phyloP scores from a whole-genome alignment of 2,797 vertebrate species.

The Luscinia megarhynchos region DNA sequence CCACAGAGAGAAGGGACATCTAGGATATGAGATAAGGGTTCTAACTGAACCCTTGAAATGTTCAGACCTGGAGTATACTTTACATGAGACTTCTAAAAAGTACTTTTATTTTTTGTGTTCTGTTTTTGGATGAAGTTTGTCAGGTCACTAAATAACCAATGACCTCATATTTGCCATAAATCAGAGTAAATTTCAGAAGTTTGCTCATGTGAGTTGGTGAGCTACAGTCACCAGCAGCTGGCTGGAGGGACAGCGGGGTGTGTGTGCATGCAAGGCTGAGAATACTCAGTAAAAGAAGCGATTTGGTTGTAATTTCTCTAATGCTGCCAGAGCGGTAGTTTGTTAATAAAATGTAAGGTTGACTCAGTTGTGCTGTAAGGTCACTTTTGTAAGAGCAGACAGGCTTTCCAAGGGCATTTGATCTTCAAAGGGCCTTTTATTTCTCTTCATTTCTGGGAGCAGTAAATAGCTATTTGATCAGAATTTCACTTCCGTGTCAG shows the following conservation, averaged over 20 bases:
- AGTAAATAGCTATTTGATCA: conserved; percentile 35
- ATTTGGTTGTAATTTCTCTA: conserved; percentile 22
- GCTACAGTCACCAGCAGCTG: neutral
- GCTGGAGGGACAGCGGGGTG: neutral
- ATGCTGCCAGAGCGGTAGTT: neutral
- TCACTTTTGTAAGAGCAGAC: neutral
- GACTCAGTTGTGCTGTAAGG: neutral
- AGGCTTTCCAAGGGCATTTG: neutral
- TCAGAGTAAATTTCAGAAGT: neutral
- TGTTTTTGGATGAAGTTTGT: neutral
- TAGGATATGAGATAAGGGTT: neutral
- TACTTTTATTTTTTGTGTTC: neutral
- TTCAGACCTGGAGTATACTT: neutral
- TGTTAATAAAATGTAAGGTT: neutral
- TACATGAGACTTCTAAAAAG: neutral
- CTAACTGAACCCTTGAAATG: neutral
- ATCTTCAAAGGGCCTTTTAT: conserved; percentile 25
- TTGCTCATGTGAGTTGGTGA: neutral
- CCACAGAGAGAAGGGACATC: neutral
- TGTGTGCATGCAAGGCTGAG: neutral
- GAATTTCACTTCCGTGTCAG: conserved; percentile 61
- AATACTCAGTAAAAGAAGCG: neutral
- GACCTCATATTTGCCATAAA: neutral
- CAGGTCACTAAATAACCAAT: neutral
- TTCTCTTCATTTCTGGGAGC: conserved; percentile 50